A percentile compares a stretch with the other conserved stretches of the same genome.
These are phyloP conservation scores for Hemibagrus wyckioides DNA, from an alignment of 2,113 vertebrate species.

Conservation along the genomic window DNA sequence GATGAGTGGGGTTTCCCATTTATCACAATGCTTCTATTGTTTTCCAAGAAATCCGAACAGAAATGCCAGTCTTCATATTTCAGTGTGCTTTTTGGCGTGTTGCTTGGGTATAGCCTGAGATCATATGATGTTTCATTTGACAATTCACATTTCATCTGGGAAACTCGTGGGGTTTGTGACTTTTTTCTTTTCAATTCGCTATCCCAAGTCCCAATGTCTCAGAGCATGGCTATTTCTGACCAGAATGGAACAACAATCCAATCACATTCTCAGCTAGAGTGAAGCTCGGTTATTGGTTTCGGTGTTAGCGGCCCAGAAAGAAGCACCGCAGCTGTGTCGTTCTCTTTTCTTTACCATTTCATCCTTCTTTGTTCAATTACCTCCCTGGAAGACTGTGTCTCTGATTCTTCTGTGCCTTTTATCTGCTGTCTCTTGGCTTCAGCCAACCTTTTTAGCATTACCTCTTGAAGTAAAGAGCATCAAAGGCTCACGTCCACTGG, in stretches of 20 bases:
- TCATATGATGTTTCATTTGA: constrained; percentile 16
- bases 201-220: neutral
- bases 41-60: neutral
- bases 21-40: neutral
- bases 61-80: neutral
- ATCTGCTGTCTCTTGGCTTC: constrained; percentile 22
- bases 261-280: constrained; percentile 27
- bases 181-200: neutral
- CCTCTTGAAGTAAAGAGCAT: constrained; percentile 21
- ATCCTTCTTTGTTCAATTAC: constrained; percentile 31
- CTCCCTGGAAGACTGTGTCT: constrained; percentile 15
- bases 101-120: neutral
- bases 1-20: neutral
- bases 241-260: constrained; percentile 23
- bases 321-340: neutral
- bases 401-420: constrained; percentile 35
- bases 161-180: neutral
- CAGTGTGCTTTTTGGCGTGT: neutral
- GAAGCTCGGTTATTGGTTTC: constrained; percentile 24
- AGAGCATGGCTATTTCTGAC: constrained; percentile 9
- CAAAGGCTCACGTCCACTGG: constrained; percentile 8
- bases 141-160: constrained; percentile 5
- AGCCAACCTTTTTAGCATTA: neutral
- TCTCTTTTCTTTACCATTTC: constrained; percentile 20
- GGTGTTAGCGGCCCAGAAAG: neutral